A percentile compares a stretch with the other conserved stretches of the same genome.
These are phyloP conservation scores for Harpagoxenus sublaevis DNA, from an alignment of 2,888 invertebrate species.

Conservation along the genomic window DNA sequence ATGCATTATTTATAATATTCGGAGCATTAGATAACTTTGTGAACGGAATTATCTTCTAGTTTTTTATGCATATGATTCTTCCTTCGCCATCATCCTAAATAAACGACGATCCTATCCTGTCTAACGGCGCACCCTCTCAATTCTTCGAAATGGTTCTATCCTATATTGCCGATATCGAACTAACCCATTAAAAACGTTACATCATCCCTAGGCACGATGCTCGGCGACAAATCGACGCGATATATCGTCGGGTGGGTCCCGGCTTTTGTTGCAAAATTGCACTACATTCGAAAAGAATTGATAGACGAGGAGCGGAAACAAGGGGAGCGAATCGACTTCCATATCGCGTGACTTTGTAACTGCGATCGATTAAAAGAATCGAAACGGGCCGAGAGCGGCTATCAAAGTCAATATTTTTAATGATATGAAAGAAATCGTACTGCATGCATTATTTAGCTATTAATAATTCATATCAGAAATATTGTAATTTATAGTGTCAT, in stretches of 20 bases:
- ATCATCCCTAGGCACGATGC: constrained; percentile 59
- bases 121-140: constrained; percentile 67
- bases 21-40: not conserved
- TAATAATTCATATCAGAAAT: not conserved
- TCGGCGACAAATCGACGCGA: constrained; percentile 32
- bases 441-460: not conserved
- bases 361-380: constrained; percentile 4
- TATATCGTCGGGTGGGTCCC: not conserved
- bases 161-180: constrained; percentile 47
- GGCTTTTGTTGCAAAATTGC: constrained; percentile 37
- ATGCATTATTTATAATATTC: not conserved
- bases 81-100: constrained; percentile 62
- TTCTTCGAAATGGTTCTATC: constrained; percentile 65
- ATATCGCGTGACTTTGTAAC: not conserved
- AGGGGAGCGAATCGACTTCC: not conserved
- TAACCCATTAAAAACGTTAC: constrained; percentile 66
- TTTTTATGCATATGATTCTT: constrained; percentile 59
- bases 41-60: not conserved
- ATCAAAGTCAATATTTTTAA: not conserved
- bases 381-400: not conserved
- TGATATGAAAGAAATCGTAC: not conserved
- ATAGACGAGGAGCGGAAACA: constrained; percentile 10
- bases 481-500: constrained; percentile 51
- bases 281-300: constrained; percentile 27
- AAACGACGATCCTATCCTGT: constrained; percentile 63